phyloP scores from a whole-genome alignment of 2,797 vertebrate genomes.

The Melanotaenia maccullochi region DNA sequence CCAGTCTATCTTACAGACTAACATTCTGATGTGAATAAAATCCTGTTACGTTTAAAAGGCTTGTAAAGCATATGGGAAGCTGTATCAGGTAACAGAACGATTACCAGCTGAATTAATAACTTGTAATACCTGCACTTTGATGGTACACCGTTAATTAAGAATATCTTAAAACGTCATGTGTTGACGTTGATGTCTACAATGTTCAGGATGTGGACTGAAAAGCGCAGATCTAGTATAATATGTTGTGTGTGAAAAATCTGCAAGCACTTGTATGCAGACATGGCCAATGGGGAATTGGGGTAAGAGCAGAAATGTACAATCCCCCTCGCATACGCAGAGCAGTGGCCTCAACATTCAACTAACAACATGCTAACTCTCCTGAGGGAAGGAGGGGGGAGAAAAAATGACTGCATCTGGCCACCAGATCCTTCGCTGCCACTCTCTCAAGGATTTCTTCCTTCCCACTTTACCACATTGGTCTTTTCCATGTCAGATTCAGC shows the following conservation, averaged over 20 bases:
- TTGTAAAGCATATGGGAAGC: not conserved
- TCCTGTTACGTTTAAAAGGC: no score
- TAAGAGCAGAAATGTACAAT: conserved; percentile 68
- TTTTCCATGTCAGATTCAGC: conserved; percentile 64
- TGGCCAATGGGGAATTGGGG: conserved; percentile 49
- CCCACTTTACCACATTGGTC: conserved; percentile 69
- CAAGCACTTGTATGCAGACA: conserved; percentile 41
- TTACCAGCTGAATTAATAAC: not conserved
- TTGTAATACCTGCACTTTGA: no score
- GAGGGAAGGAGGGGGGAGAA: conserved; percentile 57
- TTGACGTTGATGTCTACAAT: not conserved
- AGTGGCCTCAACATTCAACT: conserved; percentile 64
- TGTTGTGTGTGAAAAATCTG: conserved; percentile 37
- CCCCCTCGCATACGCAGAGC: conserved; percentile 64
- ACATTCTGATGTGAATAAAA: no score
- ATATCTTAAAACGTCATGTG: not conserved
- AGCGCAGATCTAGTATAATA: conserved; percentile 13
- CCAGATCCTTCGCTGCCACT: conserved; percentile 79
- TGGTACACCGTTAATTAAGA: not conserved
- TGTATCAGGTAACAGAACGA: not conserved
- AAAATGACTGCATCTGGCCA: conserved; percentile 79
- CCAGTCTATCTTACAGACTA: not conserved
- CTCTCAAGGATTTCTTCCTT: conserved; percentile 75
- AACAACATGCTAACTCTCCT: conserved; percentile 73
- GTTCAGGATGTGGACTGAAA: conserved; percentile 23